Percentiles rank a stretch among this genome's conserved stretches.
Evolutionary conservation across 2,888 invertebrate genomes (phyloP).

Genomic region (Saturnia japonica): DNA sequence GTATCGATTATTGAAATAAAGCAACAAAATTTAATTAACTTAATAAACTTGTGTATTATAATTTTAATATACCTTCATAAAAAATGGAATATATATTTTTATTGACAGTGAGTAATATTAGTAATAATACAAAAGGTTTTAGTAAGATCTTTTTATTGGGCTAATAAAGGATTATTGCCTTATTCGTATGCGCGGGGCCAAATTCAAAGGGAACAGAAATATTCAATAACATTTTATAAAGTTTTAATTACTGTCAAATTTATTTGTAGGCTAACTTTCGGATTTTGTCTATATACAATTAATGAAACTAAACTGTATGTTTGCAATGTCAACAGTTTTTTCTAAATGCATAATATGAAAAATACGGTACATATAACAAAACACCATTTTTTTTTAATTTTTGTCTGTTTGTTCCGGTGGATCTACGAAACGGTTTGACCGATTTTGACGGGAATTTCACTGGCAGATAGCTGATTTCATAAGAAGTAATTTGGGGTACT

Average conservation of each 20-base stretch:
- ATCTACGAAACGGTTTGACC: no score
- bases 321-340: no score
- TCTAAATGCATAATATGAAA: no score
- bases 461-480: no score
- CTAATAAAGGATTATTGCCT: conserved; percentile 74
- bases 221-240: conserved; percentile 68
- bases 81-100: not conserved
- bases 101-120: not conserved
- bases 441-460: no score
- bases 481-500: no score
- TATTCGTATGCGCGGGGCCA: conserved; percentile 73
- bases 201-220: conserved; percentile 64
- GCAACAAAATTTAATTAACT: not conserved
- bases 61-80: not conserved
- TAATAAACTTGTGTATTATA: not conserved
- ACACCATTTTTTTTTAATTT: no score
- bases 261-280: not conserved
- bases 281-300: no score
- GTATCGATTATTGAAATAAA: not conserved
- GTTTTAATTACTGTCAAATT: conserved; percentile 37
- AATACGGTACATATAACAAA: no score
- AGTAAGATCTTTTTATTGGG: conserved; percentile 69
- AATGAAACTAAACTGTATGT: no score
- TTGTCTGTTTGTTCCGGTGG: no score
- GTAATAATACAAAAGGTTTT: conserved; percentile 57